Evolutionary conservation across 2,888 invertebrate species (phyloP).

Genomic region (Ophioninae sp.): DNA sequence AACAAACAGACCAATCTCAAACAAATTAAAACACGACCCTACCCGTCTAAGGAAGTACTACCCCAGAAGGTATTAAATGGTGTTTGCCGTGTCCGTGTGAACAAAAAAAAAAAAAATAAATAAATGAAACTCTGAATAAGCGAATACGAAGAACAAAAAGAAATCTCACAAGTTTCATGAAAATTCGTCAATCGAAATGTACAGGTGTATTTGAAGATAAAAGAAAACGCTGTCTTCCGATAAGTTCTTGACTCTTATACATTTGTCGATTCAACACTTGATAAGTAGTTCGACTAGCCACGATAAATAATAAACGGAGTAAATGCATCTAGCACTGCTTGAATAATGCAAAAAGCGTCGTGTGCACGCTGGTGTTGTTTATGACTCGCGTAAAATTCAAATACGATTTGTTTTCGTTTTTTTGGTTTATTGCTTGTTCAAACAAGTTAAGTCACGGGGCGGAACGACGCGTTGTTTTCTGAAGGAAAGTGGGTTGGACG

Average conservation of each 20-base stretch:
- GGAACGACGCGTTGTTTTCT: background rate
- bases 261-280: background rate
- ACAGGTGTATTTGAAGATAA: constrained; percentile 2
- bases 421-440: constrained; percentile 4
- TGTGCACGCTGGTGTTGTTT: background rate
- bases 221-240: constrained; percentile 17
- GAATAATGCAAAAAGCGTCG: constrained; percentile 64
- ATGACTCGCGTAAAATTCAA: constrained; percentile 21
- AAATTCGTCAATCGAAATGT: background rate
- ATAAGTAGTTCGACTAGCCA: background rate
- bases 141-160: background rate
- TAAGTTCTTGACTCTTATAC: constrained; percentile 5
- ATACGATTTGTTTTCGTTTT: constrained; percentile 16
- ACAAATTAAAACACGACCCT: constrained; percentile 83
- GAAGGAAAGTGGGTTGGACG: background rate
- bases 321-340: constrained; percentile 79
- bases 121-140: constrained; percentile 12
- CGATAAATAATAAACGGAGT: constrained; percentile 56
- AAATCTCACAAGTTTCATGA: background rate
- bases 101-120: constrained; percentile 32
- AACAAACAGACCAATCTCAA: constrained; percentile 82
- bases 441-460: background rate
- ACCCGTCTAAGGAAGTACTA: constrained; percentile 83
- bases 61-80: constrained; percentile 78
- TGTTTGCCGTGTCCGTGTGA: constrained; percentile 56